Percentiles rank a stretch among this genome's conserved stretches.
These are phyloP conservation scores for Diabrotica balteata DNA, from an alignment of 2,888 invertebrate genomes.

Conservation along the genomic window DNA sequence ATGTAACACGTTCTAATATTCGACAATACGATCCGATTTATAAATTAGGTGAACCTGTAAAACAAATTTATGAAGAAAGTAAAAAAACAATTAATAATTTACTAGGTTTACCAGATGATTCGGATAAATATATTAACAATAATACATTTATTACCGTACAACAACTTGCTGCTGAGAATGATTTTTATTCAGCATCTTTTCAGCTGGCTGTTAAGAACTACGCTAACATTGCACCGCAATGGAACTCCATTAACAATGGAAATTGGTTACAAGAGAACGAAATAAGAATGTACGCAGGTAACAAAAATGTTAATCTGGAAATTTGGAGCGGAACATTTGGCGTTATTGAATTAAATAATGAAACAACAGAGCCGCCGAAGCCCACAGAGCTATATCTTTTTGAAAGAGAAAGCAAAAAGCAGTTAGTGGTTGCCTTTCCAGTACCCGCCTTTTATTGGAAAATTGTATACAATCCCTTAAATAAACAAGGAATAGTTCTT, in stretches of 20 bases:
- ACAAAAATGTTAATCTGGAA: constrained; percentile 45
- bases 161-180: constrained; percentile 63
- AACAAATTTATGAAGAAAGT: background rate
- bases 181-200: constrained; percentile 62
- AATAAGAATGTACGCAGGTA: constrained; percentile 48
- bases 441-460: constrained; percentile 67
- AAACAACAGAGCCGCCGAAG: background rate
- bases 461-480: constrained; percentile 64
- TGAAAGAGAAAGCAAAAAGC: no score
- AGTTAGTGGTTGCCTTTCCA: constrained; percentile 52
- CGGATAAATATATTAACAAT: constrained; percentile 42
- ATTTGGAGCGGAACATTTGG: constrained; percentile 54
- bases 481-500: constrained; percentile 65
- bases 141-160: constrained; percentile 58
- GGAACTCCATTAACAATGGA: constrained; percentile 59
- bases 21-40: background rate
- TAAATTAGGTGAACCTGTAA: background rate
- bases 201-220: constrained; percentile 63
- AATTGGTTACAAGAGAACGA: constrained; percentile 57
- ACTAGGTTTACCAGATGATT: background rate
- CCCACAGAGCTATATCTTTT: background rate
- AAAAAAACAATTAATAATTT: background rate
- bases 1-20: background rate
- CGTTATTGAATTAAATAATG: background rate
- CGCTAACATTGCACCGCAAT: constrained; percentile 64